A percentile compares a stretch with the other conserved stretches of the same genome.
phyloP scores from a whole-genome alignment of 2,888 invertebrate species.

The Dryobota labecula region DNA sequence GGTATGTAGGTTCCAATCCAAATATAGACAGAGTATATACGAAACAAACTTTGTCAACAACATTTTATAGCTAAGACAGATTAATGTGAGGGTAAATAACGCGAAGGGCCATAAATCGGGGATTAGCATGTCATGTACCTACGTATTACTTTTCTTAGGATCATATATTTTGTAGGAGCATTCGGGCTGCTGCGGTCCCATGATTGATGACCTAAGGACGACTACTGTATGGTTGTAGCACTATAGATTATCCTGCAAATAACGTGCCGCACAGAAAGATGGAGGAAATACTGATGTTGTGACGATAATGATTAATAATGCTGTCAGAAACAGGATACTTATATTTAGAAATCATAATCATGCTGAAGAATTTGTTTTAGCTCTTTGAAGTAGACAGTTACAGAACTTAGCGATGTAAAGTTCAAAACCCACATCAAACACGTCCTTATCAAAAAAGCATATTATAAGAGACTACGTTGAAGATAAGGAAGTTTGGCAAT shows the following conservation, averaged over 20 bases:
- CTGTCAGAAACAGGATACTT: slow-evolving; percentile 15
- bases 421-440: too few species aligned
- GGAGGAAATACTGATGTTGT: slow-evolving; percentile 41
- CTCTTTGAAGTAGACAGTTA: background rate
- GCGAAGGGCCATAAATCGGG: slow-evolving; percentile 67
- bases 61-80: slow-evolving; percentile 61
- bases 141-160: slow-evolving; percentile 66
- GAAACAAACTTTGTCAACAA: slow-evolving; percentile 55
- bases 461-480: too few species aligned
- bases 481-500: too few species aligned
- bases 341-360: slow-evolving; percentile 16
- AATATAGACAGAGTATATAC: slow-evolving; percentile 44
- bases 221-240: slow-evolving; percentile 42
- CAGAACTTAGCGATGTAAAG: too few species aligned
- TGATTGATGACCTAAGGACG: slow-evolving; percentile 70
- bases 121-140: slow-evolving; percentile 64
- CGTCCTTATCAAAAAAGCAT: too few species aligned
- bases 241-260: slow-evolving; percentile 62
- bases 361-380: background rate
- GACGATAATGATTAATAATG: slow-evolving; percentile 55
- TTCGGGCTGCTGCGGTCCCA: slow-evolving; percentile 60
- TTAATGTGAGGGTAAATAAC: slow-evolving; percentile 66
- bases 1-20: slow-evolving; percentile 2
- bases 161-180: slow-evolving; percentile 65
- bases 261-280: slow-evolving; percentile 39